Evolutionary conservation across 1,140 invertebrate species (phyloP), one percentile per base, ranked within the genome.

Genomic region (Bombus sylvicola): DNA sequence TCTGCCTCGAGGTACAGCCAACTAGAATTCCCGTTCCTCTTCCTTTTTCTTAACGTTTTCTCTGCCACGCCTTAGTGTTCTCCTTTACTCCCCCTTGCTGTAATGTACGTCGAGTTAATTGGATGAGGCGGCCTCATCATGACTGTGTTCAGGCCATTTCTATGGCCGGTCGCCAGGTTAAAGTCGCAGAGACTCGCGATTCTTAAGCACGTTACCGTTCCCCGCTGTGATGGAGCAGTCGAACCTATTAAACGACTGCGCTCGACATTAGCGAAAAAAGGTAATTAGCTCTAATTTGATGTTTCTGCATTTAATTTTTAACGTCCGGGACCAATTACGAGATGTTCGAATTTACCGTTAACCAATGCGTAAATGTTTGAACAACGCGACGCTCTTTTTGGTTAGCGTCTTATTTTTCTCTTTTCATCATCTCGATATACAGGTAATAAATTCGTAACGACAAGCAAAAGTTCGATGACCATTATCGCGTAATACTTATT

Each of bases 91-190:
- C 77, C n/a, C 64, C 31, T 31, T 31, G 78, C 72, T 85, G 85
- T 87, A 91, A 90, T 91, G 85, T 69, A 91, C 88, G 90, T 80
- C 81, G 77, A 88, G 87, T 91, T 91, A 91, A 91, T 91, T 91
- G 89, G 87, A 91, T 72, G 81, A 89, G 88, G 79, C 83, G 77
- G 87, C 74, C 84, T 81, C 47, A 80, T 89, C 76, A 78, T 71
- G 89, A 89, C 85, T 90, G 82, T 87, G 82, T 90, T 90, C 87
- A 85, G 76, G 81, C 82, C 79, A 89, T 85, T 90, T 85, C 47
- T 71, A 69, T 79, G 64, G 41, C 47, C 37, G 39, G 72, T 18
- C 43, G 47, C 18, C 47, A 53, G 47, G 47, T 22, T 53, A 64
- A 59, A 57, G 53, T 83, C 57, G 74, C 37, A 71, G 64, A 73